phyloP scores from a whole-genome alignment of 1,140 invertebrate genomes.

The Latrodectus geometricus region DNA sequence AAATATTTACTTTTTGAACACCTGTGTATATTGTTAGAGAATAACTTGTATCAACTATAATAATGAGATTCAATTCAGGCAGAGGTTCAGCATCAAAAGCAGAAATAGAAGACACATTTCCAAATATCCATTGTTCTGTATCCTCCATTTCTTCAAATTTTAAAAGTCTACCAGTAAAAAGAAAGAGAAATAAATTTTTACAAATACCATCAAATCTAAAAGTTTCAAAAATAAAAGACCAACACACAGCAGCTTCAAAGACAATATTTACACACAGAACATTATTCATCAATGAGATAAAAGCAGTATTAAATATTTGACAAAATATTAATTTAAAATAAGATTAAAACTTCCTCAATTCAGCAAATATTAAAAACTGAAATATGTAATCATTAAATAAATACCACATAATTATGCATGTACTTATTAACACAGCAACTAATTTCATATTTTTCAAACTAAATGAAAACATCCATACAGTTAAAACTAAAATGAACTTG shows the following conservation, averaged over 20 bases:
- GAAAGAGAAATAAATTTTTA: too few species aligned
- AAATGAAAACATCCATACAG: too few species aligned
- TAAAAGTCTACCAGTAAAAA: conserved; percentile 74
- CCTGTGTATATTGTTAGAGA: conserved; percentile 89
- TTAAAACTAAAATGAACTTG: too few species aligned
- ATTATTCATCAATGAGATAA: too few species aligned
- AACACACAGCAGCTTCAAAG: not conserved
- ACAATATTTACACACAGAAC: not conserved
- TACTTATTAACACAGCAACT: too few species aligned
- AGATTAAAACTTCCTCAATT: not conserved
- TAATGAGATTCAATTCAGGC: conserved; percentile 83
- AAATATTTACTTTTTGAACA: conserved; percentile 68
- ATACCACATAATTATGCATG: not conserved
- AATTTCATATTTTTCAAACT: too few species aligned
- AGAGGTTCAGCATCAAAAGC: conserved; percentile 87
- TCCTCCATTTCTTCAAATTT: conserved; percentile 80
- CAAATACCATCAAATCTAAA: too few species aligned
- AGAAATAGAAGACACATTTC: conserved; percentile 77
- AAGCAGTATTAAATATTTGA: too few species aligned
- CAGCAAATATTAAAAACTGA: not conserved
- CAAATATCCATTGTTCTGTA: conserved; percentile 78
- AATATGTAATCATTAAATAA: too few species aligned
- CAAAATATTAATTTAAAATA: not conserved
- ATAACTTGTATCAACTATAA: conserved; percentile 82
- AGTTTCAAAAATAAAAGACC: not conserved